These are phyloP conservation scores for Catocala sponsa DNA, from an alignment of 2,888 invertebrate genomes.

Conservation along the genomic window DNA sequence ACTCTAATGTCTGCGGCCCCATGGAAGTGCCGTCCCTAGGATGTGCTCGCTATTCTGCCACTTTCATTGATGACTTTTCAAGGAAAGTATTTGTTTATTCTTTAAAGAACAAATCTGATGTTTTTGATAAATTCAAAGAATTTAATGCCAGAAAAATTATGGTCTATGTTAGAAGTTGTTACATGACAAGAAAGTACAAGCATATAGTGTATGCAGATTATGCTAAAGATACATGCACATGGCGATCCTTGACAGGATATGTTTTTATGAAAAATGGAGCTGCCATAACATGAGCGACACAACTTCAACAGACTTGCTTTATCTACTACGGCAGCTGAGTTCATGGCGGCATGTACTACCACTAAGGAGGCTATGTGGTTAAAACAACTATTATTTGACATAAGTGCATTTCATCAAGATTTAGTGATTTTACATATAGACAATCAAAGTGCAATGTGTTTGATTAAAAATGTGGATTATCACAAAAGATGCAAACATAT, in stretches of 20 bases:
- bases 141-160: no score
- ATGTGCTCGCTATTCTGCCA: no score
- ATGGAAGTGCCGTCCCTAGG: no score
- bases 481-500: constrained; percentile 21
- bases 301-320: constrained; percentile 7
- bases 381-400: constrained; percentile 1
- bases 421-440: constrained; percentile 5
- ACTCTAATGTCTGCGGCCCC: no score
- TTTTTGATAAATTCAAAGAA: no score
- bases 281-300: constrained; percentile 16
- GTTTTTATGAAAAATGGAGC: constrained; percentile 22
- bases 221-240: constrained; percentile 16
- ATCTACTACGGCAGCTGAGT: neutral
- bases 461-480: constrained; percentile 10
- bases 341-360: constrained; percentile 1
- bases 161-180: no score
- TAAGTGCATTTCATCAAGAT: constrained; percentile 8
- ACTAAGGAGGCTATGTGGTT: constrained; percentile 14
- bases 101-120: no score
- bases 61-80: no score
- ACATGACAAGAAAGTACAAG: no score
- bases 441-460: constrained; percentile 15
- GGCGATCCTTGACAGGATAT: constrained; percentile 18
- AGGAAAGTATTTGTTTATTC: no score
- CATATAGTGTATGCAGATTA: constrained; percentile 10